These are phyloP conservation scores for Lasioglossum pauxillum DNA, from an alignment of 2,888 invertebrate genomes.

Conservation along the genomic window DNA sequence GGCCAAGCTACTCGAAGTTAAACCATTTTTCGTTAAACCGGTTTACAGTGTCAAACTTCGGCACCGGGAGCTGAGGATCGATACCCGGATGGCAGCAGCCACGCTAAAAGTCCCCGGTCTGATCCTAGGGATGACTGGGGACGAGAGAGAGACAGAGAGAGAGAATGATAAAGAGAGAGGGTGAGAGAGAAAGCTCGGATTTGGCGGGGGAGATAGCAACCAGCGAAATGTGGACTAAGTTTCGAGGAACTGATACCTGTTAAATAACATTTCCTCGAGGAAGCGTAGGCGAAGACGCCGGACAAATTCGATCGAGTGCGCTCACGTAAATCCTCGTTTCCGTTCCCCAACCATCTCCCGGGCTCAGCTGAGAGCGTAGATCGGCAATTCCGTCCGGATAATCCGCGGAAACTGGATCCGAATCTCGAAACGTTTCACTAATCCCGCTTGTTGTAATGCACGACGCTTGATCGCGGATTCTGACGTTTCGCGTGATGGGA, in stretches of 20 bases:
- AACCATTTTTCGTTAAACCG: constrained; percentile 81
- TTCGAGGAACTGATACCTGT: constrained; percentile 56
- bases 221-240: constrained; percentile 31
- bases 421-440: constrained; percentile 34
- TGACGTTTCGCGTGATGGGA: constrained; percentile 22
- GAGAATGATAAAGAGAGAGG: background rate
- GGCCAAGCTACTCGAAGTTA: constrained; percentile 75
- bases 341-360: constrained; percentile 47
- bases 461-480: constrained; percentile 36
- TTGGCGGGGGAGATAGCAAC: constrained; percentile 22
- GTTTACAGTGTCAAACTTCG: constrained; percentile 80
- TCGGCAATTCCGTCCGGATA: constrained; percentile 60
- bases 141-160: background rate
- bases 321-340: constrained; percentile 63
- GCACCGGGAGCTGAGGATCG: constrained; percentile 66
- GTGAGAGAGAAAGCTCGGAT: background rate
- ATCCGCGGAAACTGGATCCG: constrained; percentile 64
- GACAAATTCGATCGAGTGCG: constrained; percentile 52
- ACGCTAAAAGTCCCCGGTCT: constrained; percentile 51
- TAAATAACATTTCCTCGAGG: constrained; percentile 64
- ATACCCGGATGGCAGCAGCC: constrained; percentile 56
- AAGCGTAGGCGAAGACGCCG: constrained; percentile 38
- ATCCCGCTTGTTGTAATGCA: constrained; percentile 44
- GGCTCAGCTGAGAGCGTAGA: constrained; percentile 38
- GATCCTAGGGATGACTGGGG: constrained; percentile 38